Evolutionary conservation across 2,113 vertebrate species (phyloP), one percentile per base, ranked within the genome.

Genomic region (Nettapus auritus): DNA sequence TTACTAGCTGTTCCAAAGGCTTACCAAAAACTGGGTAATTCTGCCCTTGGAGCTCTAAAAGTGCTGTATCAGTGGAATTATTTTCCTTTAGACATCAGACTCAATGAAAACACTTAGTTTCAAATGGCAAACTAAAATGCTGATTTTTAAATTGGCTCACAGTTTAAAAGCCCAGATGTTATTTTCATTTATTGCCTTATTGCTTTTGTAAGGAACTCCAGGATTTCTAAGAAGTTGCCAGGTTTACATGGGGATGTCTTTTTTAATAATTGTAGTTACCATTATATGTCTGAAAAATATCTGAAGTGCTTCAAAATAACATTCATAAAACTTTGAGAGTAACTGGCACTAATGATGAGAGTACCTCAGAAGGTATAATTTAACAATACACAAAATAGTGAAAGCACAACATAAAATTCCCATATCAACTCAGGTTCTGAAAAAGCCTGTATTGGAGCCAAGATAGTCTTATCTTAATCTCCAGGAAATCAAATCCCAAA

Each of bases 191-290:
- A 67, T 83, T 91, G 40, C 91, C 70, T 88, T 64, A 91, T 3
- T 36, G 13, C 29, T 95, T 94, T 96, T 90, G 62, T 90, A 80
- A 93, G 71, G 53, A 94, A 82, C 52, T 96, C 48, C 66, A 84
- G 59, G 81, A 95, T 94, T 93, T 83, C 92, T 84, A 95, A 76
- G 76, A 86, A 85, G 60, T 64, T 57, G 14, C 46, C 87, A 80
- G 15, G n/a, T 88, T 95, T 97, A 59, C 53, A 90, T 44, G 46
- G 62, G 88, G 73, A 71, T 90, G 42, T 66, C 56, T 96, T 92
- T 84, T 97, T 95, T 82, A 97, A 95, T 94, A 96, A 90, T 79
- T 93, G 48, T 73, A 89, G 55, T 89, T 94, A 95, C 84, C 56
- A 33, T 90, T 95, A 94, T 70, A 34, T 93, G 53, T 73, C 89